Conservation (phyloP, 2,888 invertebrate species). For the Arrhopalites spinosus region DNA sequence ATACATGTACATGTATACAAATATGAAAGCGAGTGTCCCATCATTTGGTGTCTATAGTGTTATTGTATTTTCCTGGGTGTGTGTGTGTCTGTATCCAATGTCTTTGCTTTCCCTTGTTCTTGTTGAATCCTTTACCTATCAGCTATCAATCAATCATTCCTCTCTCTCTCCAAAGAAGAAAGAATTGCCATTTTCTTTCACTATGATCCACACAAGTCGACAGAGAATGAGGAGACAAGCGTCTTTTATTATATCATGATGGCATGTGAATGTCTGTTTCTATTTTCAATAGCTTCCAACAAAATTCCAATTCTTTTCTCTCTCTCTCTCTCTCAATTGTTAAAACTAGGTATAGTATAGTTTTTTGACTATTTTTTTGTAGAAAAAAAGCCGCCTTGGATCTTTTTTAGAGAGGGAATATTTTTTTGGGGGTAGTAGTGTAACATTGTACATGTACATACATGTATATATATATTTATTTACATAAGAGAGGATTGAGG, state of each 20-base stretch:
- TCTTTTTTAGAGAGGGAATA: constrained; percentile 1
- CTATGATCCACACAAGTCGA: background rate
- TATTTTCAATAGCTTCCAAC: constrained; percentile 20
- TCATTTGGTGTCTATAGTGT: background rate
- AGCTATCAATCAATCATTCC: constrained; percentile 55
- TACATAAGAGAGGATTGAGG: constrained; percentile 25
- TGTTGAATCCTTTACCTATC: constrained; percentile 10
- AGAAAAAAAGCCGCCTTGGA: constrained; percentile 6
- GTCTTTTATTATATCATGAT: constrained; percentile 30
- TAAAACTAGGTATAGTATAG: too few relatives aligned
- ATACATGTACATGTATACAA: background rate
- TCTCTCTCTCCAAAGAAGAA: background rate
- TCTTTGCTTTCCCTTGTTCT: constrained; percentile 4
- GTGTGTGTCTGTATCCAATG: background rate
- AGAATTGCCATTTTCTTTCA: constrained; percentile 17
- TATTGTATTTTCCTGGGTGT: background rate
- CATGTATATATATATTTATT: constrained; percentile 1
- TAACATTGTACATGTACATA: background rate
- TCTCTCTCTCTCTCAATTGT: background rate
- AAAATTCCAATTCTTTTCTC: constrained; percentile 14
- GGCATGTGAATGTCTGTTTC: constrained; percentile 26
- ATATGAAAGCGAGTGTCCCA: background rate
- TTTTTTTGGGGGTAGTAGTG: background rate
- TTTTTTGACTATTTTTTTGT: background rate
- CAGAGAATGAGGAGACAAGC: constrained; percentile 24